phyloP scores from a whole-genome alignment of 2,888 invertebrate species.

The Acanthosepion esculentum region DNA sequence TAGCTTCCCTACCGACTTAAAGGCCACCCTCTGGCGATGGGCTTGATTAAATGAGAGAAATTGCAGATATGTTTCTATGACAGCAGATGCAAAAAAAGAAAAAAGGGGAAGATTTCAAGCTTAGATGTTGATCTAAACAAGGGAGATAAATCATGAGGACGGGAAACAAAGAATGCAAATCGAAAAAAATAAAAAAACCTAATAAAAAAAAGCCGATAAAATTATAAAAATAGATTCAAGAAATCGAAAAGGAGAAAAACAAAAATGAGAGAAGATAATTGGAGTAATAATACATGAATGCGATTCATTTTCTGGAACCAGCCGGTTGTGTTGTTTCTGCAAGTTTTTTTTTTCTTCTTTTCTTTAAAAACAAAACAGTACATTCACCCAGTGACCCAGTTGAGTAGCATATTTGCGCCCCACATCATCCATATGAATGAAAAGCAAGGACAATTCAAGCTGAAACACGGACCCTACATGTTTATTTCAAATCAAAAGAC shows the following conservation, averaged over 20 bases:
- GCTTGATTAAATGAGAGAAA: no score
- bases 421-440: background rate
- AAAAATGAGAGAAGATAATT: background rate
- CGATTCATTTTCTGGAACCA: background rate
- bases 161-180: no score
- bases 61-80: no score
- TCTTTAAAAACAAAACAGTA: background rate
- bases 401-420: background rate
- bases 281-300: background rate
- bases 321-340: background rate
- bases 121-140: background rate
- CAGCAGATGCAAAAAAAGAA: background rate
- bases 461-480: background rate
- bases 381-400: background rate
- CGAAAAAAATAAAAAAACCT: no score
- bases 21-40: no score
- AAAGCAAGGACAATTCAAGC: background rate
- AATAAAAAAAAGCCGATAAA: no score
- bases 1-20: no score
- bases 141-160: background rate
- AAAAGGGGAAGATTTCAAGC: background rate
- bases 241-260: background rate
- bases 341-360: background rate
- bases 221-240: background rate
- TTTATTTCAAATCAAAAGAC: no score